Evolutionary conservation across 2,888 invertebrate species (phyloP), one percentile per base, ranked within the genome.

Genomic region (Chrysotoxum bicinctum): DNA sequence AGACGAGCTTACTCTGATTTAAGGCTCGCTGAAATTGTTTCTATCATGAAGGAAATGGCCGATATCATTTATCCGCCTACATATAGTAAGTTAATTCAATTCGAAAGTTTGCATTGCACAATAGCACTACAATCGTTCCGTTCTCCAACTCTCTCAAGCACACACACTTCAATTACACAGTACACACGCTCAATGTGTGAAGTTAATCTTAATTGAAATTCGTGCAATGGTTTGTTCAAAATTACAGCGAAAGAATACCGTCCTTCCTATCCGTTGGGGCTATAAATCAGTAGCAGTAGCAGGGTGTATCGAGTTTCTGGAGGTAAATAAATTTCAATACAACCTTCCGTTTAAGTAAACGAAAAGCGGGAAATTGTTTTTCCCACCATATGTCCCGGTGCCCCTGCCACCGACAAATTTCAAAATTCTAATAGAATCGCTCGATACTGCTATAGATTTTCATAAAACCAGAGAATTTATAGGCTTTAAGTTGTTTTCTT

Each of bases 171-270:
- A 66, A 32, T 19, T 32, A 56, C n/a, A 12, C 30, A 16, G 32
- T 35, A 37, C 14, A 40, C 40, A 37, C 58, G 30, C 23, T 32
- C 37, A 54, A 54, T 35, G 70, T 72, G 75, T 73, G 35, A 54
- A 85, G 81, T 81, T 72, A 81, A 81, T 85, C 76, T 81, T 85
- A 81, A 85, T 85, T 85, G 85, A 81, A 85, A 85, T 69, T 81
- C 81, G 56, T 76, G 68, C 76, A 81, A 77, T 77, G 81, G 80
- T 81, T 85, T 85, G 76, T 77, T 72, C 80, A 40, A 70, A 80
- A 45, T 64, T 45, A 64, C 45, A 77, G 54, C 32, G 30, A 81
- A 85, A 81, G 81, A 81, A 81, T 77, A 77, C 9, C 72, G 68
- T 35, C 62, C 76, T 37, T 30, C 58, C 32, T 62, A 56, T 77